Evolutionary conservation across 2,888 invertebrate genomes (phyloP).

Genomic region (Pantelozetes paolii): DNA sequence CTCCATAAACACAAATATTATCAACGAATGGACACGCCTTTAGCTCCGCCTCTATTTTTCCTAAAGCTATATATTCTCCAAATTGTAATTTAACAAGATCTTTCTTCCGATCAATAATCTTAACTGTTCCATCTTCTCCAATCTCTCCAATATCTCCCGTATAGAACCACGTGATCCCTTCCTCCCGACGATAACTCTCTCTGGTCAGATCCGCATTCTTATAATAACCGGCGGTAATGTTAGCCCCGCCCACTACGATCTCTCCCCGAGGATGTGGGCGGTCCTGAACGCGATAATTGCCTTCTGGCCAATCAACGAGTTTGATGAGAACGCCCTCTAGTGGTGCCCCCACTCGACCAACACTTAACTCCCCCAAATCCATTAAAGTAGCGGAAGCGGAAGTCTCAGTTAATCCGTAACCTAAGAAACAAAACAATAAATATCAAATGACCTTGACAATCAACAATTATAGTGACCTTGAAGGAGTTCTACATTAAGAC

Average conservation of each 20-base stretch:
- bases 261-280: conserved; percentile 81
- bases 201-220: conserved; percentile 64
- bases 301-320: conserved; percentile 90
- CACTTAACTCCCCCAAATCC: conserved; percentile 61
- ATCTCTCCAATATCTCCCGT: conserved; percentile 92
- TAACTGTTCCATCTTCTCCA: conserved; percentile 85
- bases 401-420: conserved; percentile 96
- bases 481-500: conserved; percentile 81
- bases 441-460: neutral
- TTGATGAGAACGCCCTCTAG: conserved; percentile 76
- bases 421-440: conserved; percentile 52
- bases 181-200: conserved; percentile 74
- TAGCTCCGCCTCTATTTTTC: conserved; percentile 90
- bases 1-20: conserved; percentile 95
- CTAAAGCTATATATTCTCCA: conserved; percentile 95
- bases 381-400: conserved; percentile 72
- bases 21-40: conserved; percentile 88
- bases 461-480: conserved; percentile 55
- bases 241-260: conserved; percentile 79
- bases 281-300: conserved; percentile 79
- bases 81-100: conserved; percentile 96
- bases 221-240: conserved; percentile 89
- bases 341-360: conserved; percentile 84
- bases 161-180: conserved; percentile 83
- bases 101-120: conserved; percentile 98